Evolutionary conservation across 2,113 vertebrate genomes (phyloP).

Genomic region (Callionymus lyra): DNA sequence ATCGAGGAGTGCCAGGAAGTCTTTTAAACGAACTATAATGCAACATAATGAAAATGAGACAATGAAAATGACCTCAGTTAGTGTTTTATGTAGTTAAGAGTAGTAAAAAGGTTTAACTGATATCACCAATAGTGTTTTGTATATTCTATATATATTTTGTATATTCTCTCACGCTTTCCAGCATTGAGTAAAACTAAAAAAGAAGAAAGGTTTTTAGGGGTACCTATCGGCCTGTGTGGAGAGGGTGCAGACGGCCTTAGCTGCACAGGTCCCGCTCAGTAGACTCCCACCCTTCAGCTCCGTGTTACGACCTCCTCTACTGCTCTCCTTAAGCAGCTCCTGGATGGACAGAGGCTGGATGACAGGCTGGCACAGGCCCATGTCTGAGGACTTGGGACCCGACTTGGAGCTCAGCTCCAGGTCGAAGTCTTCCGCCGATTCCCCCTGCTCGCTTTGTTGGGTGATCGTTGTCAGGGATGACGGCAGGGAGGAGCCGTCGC

Average conservation of each 20-base stretch:
- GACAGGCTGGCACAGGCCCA: constrained; percentile 71
- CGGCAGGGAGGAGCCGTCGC: constrained; percentile 72
- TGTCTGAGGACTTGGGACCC: constrained; percentile 57
- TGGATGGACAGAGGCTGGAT: constrained; percentile 85
- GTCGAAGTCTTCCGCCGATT: constrained; percentile 49
- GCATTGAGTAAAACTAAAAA: no score
- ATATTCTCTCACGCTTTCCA: no score
- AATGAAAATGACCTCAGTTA: no score
- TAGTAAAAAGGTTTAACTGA: no score
- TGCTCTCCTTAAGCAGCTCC: constrained; percentile 81
- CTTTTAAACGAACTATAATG: no score
- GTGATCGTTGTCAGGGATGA: constrained; percentile 77
- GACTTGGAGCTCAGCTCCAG: constrained; percentile 59
- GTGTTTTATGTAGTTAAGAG: no score
- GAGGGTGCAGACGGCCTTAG: constrained; percentile 82
- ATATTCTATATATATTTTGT: no score
- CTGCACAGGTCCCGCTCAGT: constrained; percentile 73
- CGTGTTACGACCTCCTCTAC: constrained; percentile 67
- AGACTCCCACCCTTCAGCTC: constrained; percentile 81
- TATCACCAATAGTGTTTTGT: no score
- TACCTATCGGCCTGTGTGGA: constrained; percentile 88
- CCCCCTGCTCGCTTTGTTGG: constrained; percentile 68
- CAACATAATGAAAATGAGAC: no score
- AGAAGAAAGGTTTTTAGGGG: no score
- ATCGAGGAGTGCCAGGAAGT: no score